Conservation (phyloP, 2,113 vertebrate species). For the Saccopteryx leptura region DNA sequence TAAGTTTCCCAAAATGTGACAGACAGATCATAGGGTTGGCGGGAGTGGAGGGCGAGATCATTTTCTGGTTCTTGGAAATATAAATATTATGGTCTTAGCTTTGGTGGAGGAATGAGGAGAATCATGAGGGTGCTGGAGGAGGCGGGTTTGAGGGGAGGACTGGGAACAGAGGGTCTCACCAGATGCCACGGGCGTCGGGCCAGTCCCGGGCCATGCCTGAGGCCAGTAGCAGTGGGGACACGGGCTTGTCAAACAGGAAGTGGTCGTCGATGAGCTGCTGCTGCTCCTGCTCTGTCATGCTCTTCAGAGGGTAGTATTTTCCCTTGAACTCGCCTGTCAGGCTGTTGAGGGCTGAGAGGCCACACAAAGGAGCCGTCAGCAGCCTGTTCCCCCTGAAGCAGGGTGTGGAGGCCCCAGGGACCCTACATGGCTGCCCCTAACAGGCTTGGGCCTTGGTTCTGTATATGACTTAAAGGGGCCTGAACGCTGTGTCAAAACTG, state of each 20-base stretch:
- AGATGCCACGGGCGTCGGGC: constrained; percentile 97
- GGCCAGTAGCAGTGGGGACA: constrained; percentile 95
- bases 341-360: constrained; percentile 91
- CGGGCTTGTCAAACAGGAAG: constrained; percentile 98
- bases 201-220: constrained; percentile 98
- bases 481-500: neutral
- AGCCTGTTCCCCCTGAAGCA: rapidly evolving
- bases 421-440: neutral
- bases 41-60: neutral
- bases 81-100: neutral
- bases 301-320: constrained; percentile 95
- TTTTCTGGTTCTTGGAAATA: neutral
- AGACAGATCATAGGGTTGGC: neutral
- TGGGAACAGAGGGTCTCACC: constrained; percentile 86
- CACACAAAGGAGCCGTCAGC: rapidly evolving
- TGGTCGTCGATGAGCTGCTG: constrained; percentile 96
- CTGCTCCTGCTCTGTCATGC: constrained; percentile 95
- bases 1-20: neutral
- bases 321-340: constrained; percentile 96
- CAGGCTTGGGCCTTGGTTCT: rapidly evolving
- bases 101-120: neutral
- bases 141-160: neutral
- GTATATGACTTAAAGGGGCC: neutral
- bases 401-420: rapidly evolving
- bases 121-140: rapidly evolving